A percentile compares a stretch with the other conserved stretches of the same genome.
Evolutionary conservation across 2,888 invertebrate genomes (phyloP).

Genomic region (Metallyticus violacea): DNA sequence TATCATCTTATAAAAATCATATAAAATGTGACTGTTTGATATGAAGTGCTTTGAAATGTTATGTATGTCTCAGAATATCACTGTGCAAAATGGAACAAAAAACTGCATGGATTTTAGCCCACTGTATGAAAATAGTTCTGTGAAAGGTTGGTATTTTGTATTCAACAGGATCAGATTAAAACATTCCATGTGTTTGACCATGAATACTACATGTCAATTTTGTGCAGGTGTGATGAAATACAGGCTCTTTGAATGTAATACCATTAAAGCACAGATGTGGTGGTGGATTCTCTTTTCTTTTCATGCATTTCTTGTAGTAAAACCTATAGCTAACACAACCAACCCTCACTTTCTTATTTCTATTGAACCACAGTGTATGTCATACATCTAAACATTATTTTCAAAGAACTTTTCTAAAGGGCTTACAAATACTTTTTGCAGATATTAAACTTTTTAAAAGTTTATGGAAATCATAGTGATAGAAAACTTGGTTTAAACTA

Average conservation of each 20-base stretch:
- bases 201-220: too few relatives aligned
- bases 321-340: neutral
- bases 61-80: neutral
- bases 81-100: neutral
- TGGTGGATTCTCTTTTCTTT: neutral
- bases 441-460: too few relatives aligned
- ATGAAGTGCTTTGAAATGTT: neutral
- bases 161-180: neutral
- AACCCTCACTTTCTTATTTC: too few relatives aligned
- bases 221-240: neutral
- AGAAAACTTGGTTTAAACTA: too few relatives aligned
- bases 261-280: neutral
- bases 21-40: neutral
- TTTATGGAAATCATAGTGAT: too few relatives aligned
- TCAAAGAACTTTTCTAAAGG: too few relatives aligned
- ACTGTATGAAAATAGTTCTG: too few relatives aligned
- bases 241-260: neutral
- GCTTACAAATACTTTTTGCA: too few relatives aligned
- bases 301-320: neutral
- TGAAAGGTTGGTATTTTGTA: neutral
- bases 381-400: too few relatives aligned
- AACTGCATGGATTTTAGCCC: neutral
- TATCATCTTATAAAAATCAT: conserved; percentile 4
- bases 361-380: too few relatives aligned
- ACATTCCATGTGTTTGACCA: neutral